Conservation (phyloP, 2,113 vertebrate species). For the Erythrolamprus reginae region DNA sequence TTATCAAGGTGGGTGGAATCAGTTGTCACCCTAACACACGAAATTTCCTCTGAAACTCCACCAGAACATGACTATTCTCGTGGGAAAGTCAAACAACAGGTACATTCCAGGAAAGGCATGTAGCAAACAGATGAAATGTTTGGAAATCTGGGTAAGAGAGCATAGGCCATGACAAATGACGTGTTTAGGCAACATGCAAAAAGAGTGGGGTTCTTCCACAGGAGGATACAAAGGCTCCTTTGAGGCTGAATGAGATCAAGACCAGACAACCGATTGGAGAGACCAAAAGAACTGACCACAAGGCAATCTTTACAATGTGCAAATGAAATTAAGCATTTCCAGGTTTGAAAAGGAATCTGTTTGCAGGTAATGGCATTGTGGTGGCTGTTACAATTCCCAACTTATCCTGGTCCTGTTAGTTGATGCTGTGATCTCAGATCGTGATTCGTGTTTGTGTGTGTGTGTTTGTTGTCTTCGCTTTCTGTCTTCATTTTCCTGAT, state of each 20-base stretch:
- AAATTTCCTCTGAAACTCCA: not conserved
- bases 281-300: not conserved
- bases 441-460: no score
- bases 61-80: not conserved
- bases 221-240: not conserved
- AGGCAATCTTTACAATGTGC: not conserved
- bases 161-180: not conserved
- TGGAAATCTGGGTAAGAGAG: not conserved
- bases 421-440: not conserved
- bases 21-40: not conserved
- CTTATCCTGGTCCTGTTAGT: not conserved
- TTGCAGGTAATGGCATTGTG: not conserved
- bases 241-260: not conserved
- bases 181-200: not conserved
- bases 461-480: not conserved
- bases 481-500: not conserved
- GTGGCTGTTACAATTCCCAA: not conserved
- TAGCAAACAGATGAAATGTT: conserved; percentile 6
- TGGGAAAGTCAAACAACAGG: conserved; percentile 11
- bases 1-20: not conserved
- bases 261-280: not conserved
- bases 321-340: not conserved
- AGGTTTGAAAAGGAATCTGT: not conserved
- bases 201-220: not conserved
- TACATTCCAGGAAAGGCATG: conserved; percentile 6